Conservation (phyloP, 2,888 invertebrate genomes). For the Athalia rosae region DNA sequence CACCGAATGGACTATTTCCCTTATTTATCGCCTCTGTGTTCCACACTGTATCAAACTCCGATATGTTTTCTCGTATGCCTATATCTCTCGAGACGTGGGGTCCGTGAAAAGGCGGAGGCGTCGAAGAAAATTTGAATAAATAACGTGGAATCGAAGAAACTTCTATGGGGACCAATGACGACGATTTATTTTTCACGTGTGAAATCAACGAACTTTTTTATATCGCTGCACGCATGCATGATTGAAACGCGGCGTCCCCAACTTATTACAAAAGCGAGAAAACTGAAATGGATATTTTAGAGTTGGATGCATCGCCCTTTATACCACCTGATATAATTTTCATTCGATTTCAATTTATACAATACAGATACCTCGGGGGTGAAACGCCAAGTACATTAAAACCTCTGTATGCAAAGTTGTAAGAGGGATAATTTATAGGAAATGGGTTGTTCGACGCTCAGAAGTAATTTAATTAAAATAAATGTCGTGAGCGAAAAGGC, state of each 20-base stretch:
- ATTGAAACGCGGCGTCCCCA: not conserved
- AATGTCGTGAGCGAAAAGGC: slow-evolving; percentile 68
- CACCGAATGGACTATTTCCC: slow-evolving; percentile 45
- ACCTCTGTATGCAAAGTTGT: slow-evolving; percentile 41
- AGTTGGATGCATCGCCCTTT: not conserved
- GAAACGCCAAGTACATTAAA: slow-evolving; percentile 36
- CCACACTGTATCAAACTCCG: slow-evolving; percentile 41
- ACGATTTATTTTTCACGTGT: not conserved
- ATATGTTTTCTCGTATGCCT: slow-evolving; percentile 24
- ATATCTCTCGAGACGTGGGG: slow-evolving; percentile 35
- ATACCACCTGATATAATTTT: slow-evolving; percentile 34
- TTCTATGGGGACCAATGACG: slow-evolving; percentile 15
- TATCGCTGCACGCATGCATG: not conserved
- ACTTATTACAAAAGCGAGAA: not conserved
- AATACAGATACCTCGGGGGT: not conserved
- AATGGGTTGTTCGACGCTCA: slow-evolving; percentile 74
- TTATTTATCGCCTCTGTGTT: slow-evolving; percentile 46
- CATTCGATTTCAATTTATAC: slow-evolving; percentile 40
- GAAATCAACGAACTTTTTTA: not conserved
- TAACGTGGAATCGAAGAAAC: slow-evolving; percentile 28
- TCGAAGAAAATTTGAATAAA: slow-evolving; percentile 27
- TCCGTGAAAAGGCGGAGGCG: slow-evolving; percentile 8
- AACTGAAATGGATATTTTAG: slow-evolving; percentile 24
- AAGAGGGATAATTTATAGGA: slow-evolving; percentile 73
- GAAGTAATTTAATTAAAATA: slow-evolving; percentile 74